These are phyloP conservation scores for Volucella inflata DNA, from an alignment of 2,888 invertebrate genomes.

Conservation along the genomic window DNA sequence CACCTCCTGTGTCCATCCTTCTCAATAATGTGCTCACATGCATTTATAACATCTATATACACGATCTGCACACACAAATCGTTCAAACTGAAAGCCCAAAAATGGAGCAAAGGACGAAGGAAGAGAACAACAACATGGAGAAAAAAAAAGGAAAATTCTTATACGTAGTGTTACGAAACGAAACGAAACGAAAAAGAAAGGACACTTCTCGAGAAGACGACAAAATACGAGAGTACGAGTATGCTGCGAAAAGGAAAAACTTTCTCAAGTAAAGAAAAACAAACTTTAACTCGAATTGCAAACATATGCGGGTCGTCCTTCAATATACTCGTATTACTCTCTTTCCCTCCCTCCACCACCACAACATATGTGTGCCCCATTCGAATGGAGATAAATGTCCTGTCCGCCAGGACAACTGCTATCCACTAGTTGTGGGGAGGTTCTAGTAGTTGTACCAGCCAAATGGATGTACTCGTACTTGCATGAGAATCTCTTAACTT, in stretches of 20 bases:
- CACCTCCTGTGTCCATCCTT: background rate
- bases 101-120: conserved; percentile 34
- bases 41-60: conserved; percentile 62
- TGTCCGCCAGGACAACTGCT: conserved; percentile 33
- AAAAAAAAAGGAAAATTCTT: conserved; percentile 30
- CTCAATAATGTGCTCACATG: conserved; percentile 60
- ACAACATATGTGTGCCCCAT: conserved; percentile 11
- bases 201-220: conserved; percentile 47
- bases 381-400: conserved; percentile 39
- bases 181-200: conserved; percentile 42
- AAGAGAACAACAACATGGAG: conserved; percentile 41
- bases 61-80: conserved; percentile 56
- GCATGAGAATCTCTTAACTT: conserved; percentile 63
- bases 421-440: background rate
- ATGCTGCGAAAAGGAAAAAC: conserved; percentile 64
- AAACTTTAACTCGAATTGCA: conserved; percentile 74
- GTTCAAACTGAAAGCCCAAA: conserved; percentile 53
- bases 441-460: background rate
- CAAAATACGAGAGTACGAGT: conserved; percentile 37
- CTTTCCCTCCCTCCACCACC: conserved; percentile 1
- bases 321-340: conserved; percentile 24
- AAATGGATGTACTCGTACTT: background rate
- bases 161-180: conserved; percentile 60
- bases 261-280: conserved; percentile 46
- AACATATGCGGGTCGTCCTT: conserved; percentile 66